Evolutionary conservation across 1,140 invertebrate species (phyloP), one percentile per base, ranked within the genome.

Genomic region (Tetraneura akinire): DNA sequence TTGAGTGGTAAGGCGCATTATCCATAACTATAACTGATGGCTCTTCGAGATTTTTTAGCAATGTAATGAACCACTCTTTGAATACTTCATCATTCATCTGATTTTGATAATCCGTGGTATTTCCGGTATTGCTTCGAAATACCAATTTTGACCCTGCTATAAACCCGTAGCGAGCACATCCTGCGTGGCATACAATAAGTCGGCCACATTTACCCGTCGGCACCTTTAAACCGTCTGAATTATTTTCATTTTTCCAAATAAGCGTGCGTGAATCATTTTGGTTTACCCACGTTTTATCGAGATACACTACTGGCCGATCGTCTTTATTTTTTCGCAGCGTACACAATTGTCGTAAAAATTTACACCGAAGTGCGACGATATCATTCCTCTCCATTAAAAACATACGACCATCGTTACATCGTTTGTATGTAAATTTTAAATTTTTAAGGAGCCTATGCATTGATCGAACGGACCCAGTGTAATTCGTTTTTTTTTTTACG

Each of bases 371-470:
- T 26, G 21, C 55, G 55, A 57, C 11, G 23, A 57, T 57, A 57
- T 57, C 55, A 4, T 57, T 57, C 11, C 55, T 57, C 55, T 57
- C 53, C 55, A 57, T 57, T 57, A 57, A 57, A 57, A 57, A 57
- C 23, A 26, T 3, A 26, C 21, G 55, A 26, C 21, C 21, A 57
- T 57, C 21, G 55, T 57, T 57, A 10, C 53, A 55, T 55, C 11
- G n/a, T 55, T 55, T 55, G 53, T 55, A 55, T 6, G 6, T 55
- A 55, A 21, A 55, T 55, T 55, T 55, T 55, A 55, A 55, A 55
- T 55, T 55, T 55, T 55, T 55, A 23, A 55, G 53, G 53, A 55
- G 53, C 53, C 53, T 55, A 21, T 55, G 53, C 53, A 55, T 55
- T 10, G 21, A 55, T 55, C 21, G 53, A 55, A 55, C 53, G 53